A percentile compares a stretch with the other conserved stretches of the same genome.
Conservation (phyloP, 2,888 invertebrate genomes). For the Andrena minutula region DNA sequence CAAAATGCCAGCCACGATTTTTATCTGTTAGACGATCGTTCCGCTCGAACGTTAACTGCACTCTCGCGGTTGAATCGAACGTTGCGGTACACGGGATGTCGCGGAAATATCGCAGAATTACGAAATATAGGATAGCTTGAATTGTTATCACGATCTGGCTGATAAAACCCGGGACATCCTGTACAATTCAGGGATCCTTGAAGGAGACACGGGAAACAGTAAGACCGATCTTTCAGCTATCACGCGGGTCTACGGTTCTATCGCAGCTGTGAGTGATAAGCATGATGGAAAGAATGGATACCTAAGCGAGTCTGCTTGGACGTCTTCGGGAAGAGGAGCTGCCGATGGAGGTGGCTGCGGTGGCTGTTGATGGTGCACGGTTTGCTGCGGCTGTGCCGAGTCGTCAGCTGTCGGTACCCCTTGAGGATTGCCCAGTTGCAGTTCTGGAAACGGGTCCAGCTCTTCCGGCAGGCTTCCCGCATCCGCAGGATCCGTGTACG, state of each 20-base stretch:
- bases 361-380: conserved; percentile 78
- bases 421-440: conserved; percentile 84
- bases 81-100: too few relatives aligned
- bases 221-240: background rate
- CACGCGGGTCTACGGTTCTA: conserved; percentile 1
- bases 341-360: conserved; percentile 71
- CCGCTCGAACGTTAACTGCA: background rate
- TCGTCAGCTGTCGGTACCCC: conserved; percentile 77
- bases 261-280: conserved; percentile 1
- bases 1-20: conserved; percentile 16
- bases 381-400: conserved; percentile 81
- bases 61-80: background rate
- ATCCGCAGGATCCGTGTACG: conserved; percentile 89
- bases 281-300: conserved; percentile 49
- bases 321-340: conserved; percentile 79
- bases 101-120: too few relatives aligned
- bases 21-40: conserved; percentile 27
- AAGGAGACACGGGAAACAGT: too few relatives aligned
- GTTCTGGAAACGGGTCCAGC: conserved; percentile 91
- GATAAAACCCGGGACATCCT: too few relatives aligned
- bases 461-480: conserved; percentile 90
- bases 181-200: too few relatives aligned
- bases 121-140: too few relatives aligned
- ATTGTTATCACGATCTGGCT: too few relatives aligned
- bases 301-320: conserved; percentile 82